Percentiles rank a stretch among this genome's conserved stretches.
Conservation (phyloP, 2,113 vertebrate genomes). For the Charina bottae region DNA sequence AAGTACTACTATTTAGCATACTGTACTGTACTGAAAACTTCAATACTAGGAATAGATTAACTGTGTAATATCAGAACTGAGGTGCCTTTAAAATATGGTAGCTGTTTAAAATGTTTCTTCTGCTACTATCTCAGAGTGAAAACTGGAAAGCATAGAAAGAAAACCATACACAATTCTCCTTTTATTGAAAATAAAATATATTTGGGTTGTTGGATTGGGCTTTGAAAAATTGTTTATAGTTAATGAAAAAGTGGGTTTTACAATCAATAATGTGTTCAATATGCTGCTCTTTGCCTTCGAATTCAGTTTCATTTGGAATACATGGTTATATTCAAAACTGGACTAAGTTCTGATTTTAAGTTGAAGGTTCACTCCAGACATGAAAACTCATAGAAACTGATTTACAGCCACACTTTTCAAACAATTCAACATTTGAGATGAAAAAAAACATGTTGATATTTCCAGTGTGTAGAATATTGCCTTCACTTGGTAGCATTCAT, state of each 20-base stretch:
- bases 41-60: not conserved
- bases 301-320: not conserved
- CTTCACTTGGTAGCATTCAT: not conserved
- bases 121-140: not conserved
- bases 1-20: not conserved
- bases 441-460: not conserved
- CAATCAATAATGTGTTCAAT: not conserved
- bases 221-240: not conserved
- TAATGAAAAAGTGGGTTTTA: not conserved
- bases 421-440: not conserved
- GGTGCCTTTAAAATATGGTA: not conserved
- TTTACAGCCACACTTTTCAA: not conserved
- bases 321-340: not conserved
- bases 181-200: not conserved
- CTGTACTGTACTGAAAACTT: not conserved
- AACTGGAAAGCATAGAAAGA: not conserved
- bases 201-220: not conserved
- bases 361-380: not conserved
- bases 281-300: not conserved
- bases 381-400: not conserved
- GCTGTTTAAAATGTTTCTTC: not conserved
- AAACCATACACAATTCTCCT: not conserved
- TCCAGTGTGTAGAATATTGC: not conserved
- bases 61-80: not conserved
- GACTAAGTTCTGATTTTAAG: not conserved